phyloP scores from a whole-genome alignment of 2,888 invertebrate species.

The Agrochola macilenta region DNA sequence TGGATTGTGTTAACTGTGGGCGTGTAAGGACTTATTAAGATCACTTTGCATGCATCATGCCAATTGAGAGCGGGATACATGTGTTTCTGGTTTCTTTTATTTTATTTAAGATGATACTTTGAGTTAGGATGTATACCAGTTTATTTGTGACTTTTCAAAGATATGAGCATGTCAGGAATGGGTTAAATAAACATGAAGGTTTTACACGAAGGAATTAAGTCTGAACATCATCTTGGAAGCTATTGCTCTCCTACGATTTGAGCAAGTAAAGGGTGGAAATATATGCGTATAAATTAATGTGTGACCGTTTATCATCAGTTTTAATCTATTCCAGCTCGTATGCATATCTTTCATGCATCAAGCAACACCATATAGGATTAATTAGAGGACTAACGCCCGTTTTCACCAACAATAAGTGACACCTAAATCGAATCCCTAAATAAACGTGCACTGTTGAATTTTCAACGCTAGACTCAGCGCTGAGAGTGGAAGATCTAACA shows the following conservation, averaged over 20 bases:
- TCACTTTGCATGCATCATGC: slow-evolving; percentile 70
- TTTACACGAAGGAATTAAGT: background rate
- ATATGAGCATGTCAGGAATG: slow-evolving; percentile 1
- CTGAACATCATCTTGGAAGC: background rate
- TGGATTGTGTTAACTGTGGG: slow-evolving; percentile 10
- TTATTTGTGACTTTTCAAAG: slow-evolving; percentile 30
- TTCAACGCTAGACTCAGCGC: too few species aligned
- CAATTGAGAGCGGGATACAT: slow-evolving; percentile 68
- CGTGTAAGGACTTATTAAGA: slow-evolving; percentile 69
- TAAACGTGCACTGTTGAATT: too few species aligned
- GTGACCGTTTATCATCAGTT: background rate
- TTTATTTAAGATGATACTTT: slow-evolving; percentile 47
- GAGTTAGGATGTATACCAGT: slow-evolving; percentile 20
- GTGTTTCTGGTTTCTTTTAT: slow-evolving; percentile 48
- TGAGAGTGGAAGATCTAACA: too few species aligned
- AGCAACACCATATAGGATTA: background rate
- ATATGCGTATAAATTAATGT: background rate
- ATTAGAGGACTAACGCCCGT: background rate
- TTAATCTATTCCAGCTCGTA: background rate
- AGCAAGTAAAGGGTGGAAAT: background rate
- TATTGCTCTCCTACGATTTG: background rate
- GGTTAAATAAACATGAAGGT: slow-evolving; percentile 21
- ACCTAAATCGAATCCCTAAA: too few species aligned
- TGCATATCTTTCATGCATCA: background rate
- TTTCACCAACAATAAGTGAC: too few species aligned